Percentiles rank a stretch among this genome's conserved stretches.
These are phyloP conservation scores for Turdus rufiventris DNA, from an alignment of 2,113 vertebrate genomes.

Conservation along the genomic window DNA sequence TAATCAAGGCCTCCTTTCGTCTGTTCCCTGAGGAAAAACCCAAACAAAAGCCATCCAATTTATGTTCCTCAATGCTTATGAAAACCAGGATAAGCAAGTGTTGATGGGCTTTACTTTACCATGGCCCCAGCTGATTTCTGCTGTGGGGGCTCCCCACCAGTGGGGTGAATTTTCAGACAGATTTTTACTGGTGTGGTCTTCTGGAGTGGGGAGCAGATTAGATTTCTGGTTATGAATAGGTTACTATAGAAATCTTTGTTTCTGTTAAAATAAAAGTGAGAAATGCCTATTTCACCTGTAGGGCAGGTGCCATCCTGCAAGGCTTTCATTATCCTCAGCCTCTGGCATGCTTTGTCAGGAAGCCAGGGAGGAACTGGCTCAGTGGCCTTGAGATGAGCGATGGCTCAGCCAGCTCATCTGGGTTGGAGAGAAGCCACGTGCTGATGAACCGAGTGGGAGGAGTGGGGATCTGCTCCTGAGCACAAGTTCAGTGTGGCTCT, in stretches of 20 bases:
- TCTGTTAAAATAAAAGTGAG: not conserved
- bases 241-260: not conserved
- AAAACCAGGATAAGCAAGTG: not conserved
- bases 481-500: not conserved
- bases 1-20: not conserved
- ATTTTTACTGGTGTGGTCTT: not conserved
- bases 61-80: fast-evolving
- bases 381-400: not conserved
- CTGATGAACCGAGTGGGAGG: not conserved
- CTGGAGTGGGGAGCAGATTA: not conserved
- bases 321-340: not conserved
- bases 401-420: not conserved
- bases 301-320: not conserved
- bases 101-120: not conserved
- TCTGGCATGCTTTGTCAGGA: not conserved
- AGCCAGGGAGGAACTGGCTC: not conserved
- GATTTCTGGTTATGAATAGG: not conserved
- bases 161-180: not conserved
- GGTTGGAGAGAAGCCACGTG: not conserved
- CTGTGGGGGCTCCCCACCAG: too few relatives aligned
- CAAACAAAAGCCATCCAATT: not conserved
- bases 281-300: not conserved
- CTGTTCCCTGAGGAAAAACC: not conserved
- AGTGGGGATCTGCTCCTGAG: not conserved
- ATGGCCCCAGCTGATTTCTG: not conserved